Percentiles rank a stretch among this genome's conserved stretches.
Evolutionary conservation across 2,888 invertebrate species (phyloP).

Genomic region (Masnerella sp.): DNA sequence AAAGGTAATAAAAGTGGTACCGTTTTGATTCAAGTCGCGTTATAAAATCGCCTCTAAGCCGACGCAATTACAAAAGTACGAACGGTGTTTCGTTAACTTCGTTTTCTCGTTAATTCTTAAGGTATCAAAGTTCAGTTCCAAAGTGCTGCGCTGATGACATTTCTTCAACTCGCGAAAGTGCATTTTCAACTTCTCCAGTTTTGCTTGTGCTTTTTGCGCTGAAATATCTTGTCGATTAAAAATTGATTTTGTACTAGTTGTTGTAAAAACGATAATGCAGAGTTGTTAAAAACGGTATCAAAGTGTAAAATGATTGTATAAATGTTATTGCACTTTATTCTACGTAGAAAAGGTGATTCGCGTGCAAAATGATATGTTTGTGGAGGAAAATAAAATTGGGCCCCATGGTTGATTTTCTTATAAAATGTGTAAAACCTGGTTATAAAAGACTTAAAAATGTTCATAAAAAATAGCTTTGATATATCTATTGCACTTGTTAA

Average conservation of each 20-base stretch:
- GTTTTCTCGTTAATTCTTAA: not conserved
- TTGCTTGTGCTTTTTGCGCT: not conserved
- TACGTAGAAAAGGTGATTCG: slow-evolving; percentile 23
- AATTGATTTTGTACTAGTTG: not conserved
- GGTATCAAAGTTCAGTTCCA: slow-evolving; percentile 21
- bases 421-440: slow-evolving; percentile 18
- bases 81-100: slow-evolving; percentile 2
- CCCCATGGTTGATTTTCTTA: not conserved
- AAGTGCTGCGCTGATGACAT: slow-evolving; percentile 25
- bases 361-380: slow-evolving; percentile 52
- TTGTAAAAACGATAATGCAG: slow-evolving; percentile 17
- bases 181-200: slow-evolving; percentile 53
- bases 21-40: slow-evolving; percentile 19
- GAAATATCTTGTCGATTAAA: not conserved
- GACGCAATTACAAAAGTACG: slow-evolving; percentile 35
- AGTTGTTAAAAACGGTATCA: slow-evolving; percentile 35
- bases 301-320: slow-evolving; percentile 29
- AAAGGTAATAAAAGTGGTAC: slow-evolving; percentile 3
- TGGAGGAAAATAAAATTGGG: slow-evolving; percentile 12
- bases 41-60: slow-evolving; percentile 25
- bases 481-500: too few species aligned
- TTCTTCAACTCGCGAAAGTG: slow-evolving; percentile 35
- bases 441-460: too few species aligned
- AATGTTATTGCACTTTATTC: slow-evolving; percentile 24
- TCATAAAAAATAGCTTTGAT: too few species aligned